Evolutionary conservation across 1,140 invertebrate species (phyloP), one percentile per base, ranked within the genome.

Genomic region (Papilio xuthus): DNA sequence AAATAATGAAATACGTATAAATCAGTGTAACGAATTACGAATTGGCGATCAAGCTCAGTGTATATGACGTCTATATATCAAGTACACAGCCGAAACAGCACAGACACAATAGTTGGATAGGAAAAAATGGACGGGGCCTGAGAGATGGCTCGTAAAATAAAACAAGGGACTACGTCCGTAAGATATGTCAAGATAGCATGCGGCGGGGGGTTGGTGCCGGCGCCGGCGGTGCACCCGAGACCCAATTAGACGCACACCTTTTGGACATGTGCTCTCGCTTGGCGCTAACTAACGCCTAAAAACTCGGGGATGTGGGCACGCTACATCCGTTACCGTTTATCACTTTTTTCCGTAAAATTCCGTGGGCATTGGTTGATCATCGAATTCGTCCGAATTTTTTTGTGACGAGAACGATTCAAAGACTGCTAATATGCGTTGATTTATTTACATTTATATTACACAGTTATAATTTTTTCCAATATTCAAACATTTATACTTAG

Each of bases 191-290:
- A 93, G 92, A 93, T 93, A 93, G 88, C 79, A 82, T 86, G 85
- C 89, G 90, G 86, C 85, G 86, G 87, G 90, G 89, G 92, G 90
- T 82, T 77, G 77, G 82, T 80, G 69, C 78, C 87, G 90, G 88
- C 88, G 87, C 87, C 87, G 87, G 80, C 80, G 79, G 71, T 77
- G 79, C 81, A 79, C 83, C 80, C 85, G 84, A 84, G 83, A 87
- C 90, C 91, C 92, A 93, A 93, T 93, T 93, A 93, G 91, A 89
- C 86, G 86, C 90, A 92, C 92, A 93, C 92, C 92, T 93, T 93
- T 93, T 89, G 88, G 89, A 90, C 91, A 93, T 89, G 90, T 93
- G 91, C 88, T 89, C 86, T 85, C 83, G 81, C 84, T 84, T 85
- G 82, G 86, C 86, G 86, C 89, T 89, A 89, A 90, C 89, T 89